These are phyloP conservation scores for Idris sp. DNA, from an alignment of 1,140 invertebrate species.

Conservation along the genomic window DNA sequence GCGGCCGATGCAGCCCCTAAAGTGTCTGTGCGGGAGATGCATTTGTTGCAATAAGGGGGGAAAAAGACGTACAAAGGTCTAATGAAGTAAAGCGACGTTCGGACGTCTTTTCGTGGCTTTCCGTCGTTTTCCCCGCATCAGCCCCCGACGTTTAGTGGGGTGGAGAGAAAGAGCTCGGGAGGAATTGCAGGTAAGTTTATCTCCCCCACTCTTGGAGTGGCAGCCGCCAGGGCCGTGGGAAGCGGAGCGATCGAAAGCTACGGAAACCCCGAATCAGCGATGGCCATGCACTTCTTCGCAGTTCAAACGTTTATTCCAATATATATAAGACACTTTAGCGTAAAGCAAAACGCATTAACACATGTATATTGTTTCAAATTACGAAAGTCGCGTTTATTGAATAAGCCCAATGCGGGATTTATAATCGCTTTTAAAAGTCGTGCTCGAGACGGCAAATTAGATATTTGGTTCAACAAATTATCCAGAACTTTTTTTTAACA, in stretches of 20 bases:
- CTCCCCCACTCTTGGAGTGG: conserved; percentile 49
- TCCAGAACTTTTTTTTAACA: too few species aligned
- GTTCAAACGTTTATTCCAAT: conserved; percentile 42
- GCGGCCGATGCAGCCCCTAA: conserved; percentile 52
- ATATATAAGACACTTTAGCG: conserved; percentile 27
- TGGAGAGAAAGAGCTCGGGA: conserved; percentile 59
- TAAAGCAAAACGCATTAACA: conserved; percentile 50
- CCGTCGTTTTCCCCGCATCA: conserved; percentile 58
- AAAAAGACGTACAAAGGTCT: too few species aligned
- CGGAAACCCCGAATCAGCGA: conserved; percentile 57
- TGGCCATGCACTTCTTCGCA: conserved; percentile 54
- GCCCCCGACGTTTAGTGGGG: conserved; percentile 51
- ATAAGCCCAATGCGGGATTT: too few species aligned
- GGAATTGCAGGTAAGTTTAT: conserved; percentile 61
- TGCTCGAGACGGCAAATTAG: too few species aligned
- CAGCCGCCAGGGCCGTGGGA: conserved; percentile 59
- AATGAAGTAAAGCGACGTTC: conserved; percentile 59
- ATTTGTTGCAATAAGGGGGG: too few species aligned
- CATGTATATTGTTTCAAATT: conserved; percentile 42
- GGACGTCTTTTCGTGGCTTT: conserved; percentile 63
- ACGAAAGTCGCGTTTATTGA: conserved; percentile 48
- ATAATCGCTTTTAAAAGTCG: too few species aligned
- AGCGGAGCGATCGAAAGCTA: conserved; percentile 61
- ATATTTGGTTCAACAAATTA: too few species aligned
- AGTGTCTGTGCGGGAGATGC: too few species aligned